A percentile compares a stretch with the other conserved stretches of the same genome.
Evolutionary conservation across 2,888 invertebrate genomes (phyloP).

Genomic region (Pediacus dermestoides): DNA sequence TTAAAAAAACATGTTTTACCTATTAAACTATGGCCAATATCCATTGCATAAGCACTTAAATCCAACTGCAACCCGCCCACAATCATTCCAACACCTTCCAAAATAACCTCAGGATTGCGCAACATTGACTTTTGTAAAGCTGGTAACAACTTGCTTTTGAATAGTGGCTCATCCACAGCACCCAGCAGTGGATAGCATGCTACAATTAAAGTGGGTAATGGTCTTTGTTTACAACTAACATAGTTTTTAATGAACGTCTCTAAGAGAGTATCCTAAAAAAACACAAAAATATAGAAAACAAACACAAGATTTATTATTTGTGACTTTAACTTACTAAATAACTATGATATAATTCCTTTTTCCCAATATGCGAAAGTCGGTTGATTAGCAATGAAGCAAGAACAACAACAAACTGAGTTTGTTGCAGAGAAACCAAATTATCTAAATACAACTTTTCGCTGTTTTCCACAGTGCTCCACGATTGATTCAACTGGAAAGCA

Average conservation of each 20-base stretch:
- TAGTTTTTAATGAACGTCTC: constrained; percentile 73
- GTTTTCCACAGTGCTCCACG: constrained; percentile 37
- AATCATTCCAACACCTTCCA: constrained; percentile 76
- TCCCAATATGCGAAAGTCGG: constrained; percentile 54
- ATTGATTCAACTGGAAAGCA: constrained; percentile 39
- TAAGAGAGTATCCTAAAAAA: constrained; percentile 58
- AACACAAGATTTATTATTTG: too few species aligned
- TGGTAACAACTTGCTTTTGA: constrained; percentile 72
- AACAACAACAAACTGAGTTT: constrained; percentile 56
- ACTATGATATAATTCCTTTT: constrained; percentile 50
- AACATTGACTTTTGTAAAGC: constrained; percentile 88
- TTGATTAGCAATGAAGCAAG: constrained; percentile 63
- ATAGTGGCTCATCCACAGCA: constrained; percentile 62
- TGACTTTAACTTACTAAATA: constrained; percentile 60
- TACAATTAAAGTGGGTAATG: constrained; percentile 64
- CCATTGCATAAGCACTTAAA: constrained; percentile 71
- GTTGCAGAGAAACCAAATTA: constrained; percentile 48
- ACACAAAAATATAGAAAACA: constrained; percentile 10
- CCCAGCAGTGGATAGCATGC: constrained; percentile 66
- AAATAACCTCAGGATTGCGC: constrained; percentile 87
- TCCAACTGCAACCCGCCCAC: constrained; percentile 68
- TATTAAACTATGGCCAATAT: constrained; percentile 78
- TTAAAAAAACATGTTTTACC: constrained; percentile 53
- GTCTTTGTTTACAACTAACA: constrained; percentile 73
- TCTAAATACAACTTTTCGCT: constrained; percentile 45